Evolutionary conservation across 2,888 invertebrate genomes (phyloP).

Genomic region (Athripsodes cinereus): DNA sequence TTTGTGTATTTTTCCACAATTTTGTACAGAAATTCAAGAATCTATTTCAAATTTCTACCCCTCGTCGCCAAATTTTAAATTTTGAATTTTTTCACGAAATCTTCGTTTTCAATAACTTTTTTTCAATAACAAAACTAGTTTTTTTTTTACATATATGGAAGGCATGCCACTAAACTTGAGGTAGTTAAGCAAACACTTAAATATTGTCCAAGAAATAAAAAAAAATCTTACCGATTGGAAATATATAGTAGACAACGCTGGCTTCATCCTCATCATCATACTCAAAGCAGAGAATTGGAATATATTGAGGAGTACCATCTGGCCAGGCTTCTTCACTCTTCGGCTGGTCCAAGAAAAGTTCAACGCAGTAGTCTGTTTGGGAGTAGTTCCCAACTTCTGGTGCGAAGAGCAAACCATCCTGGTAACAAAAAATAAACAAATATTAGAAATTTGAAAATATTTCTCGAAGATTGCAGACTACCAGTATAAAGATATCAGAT

Average conservation of each 20-base stretch:
- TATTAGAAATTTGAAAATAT: not conserved
- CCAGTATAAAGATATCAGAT: too few relatives aligned
- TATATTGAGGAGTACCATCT: not conserved
- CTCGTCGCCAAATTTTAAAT: too few relatives aligned
- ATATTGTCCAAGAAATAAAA: too few relatives aligned
- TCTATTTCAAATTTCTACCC: too few relatives aligned
- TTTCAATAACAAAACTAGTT: too few relatives aligned
- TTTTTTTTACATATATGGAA: too few relatives aligned
- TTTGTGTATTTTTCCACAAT: too few relatives aligned
- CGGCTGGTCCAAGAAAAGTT: not conserved
- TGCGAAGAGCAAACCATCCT: not conserved
- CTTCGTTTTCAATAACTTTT: too few relatives aligned
- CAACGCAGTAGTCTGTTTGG: not conserved
- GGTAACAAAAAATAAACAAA: not conserved
- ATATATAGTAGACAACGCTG: not conserved
- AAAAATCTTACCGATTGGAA: not conserved
- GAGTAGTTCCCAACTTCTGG: not conserved
- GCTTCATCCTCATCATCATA: not conserved
- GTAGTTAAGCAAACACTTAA: too few relatives aligned
- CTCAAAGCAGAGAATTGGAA: not conserved
- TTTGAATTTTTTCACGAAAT: too few relatives aligned
- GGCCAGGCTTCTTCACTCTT: not conserved
- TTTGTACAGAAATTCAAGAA: too few relatives aligned
- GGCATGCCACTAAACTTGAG: too few relatives aligned
- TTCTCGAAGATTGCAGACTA: not conserved